Evolutionary conservation across 2,113 vertebrate genomes (phyloP).

Genomic region (Anoura caudifer): DNA sequence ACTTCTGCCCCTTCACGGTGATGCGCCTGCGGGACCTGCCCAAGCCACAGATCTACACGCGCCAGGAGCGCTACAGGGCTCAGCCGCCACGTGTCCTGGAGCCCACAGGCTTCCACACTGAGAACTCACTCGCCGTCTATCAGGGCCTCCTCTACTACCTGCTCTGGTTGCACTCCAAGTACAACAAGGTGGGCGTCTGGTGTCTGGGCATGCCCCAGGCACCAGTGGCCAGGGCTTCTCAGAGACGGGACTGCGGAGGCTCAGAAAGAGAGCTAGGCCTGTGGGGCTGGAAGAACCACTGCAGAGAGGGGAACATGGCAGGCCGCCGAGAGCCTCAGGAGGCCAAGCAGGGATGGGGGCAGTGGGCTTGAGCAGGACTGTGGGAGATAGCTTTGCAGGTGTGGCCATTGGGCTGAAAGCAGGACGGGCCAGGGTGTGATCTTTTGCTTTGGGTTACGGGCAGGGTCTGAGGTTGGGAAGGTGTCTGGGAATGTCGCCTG

Average conservation of each 20-base stretch:
- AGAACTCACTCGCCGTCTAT: conserved; percentile 66
- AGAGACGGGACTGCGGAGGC: background rate
- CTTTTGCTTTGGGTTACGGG: background rate
- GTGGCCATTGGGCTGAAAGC: too few species aligned
- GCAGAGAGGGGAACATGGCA: background rate
- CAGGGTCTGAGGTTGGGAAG: background rate
- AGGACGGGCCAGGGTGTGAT: background rate
- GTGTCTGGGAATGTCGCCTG: background rate
- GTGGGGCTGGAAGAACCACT: accelerated
- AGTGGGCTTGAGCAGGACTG: background rate
- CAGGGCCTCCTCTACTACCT: conserved; percentile 78
- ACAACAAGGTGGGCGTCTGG: conserved; percentile 67
- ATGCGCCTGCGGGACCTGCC: conserved; percentile 54
- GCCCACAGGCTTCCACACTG: conserved; percentile 48
- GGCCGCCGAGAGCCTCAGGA: accelerated
- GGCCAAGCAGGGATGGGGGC: accelerated
- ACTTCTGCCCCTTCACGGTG: conserved; percentile 60
- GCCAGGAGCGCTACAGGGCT: conserved; percentile 68
- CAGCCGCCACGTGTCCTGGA: conserved; percentile 48
- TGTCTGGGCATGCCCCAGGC: too few species aligned
- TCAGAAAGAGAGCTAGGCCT: background rate
- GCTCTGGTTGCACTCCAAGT: conserved; percentile 73
- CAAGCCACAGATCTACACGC: conserved; percentile 43
- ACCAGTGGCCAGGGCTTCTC: too few species aligned
- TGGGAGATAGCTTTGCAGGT: background rate